A percentile compares a stretch with the other conserved stretches of the same genome.
These are phyloP conservation scores for Ochropleura plecta DNA, from an alignment of 2,888 invertebrate genomes.

Conservation along the genomic window DNA sequence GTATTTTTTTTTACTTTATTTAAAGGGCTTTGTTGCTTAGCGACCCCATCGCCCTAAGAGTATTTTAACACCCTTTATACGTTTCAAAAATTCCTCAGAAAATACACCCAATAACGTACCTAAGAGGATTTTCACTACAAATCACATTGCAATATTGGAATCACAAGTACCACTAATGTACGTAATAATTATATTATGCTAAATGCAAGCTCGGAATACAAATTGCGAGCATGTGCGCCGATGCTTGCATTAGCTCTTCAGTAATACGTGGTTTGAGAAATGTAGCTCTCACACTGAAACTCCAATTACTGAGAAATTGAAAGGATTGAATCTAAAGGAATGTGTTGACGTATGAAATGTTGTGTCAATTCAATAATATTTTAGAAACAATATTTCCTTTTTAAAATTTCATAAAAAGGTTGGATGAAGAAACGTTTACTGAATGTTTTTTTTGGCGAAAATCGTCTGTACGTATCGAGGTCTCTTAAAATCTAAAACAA, in stretches of 20 bases:
- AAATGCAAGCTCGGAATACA: constrained; percentile 42
- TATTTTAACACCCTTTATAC: too few relatives aligned
- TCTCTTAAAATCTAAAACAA: too few relatives aligned
- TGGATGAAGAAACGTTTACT: too few relatives aligned
- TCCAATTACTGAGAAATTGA: constrained; percentile 46
- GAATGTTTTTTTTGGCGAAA: too few relatives aligned
- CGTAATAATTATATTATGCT: constrained; percentile 36
- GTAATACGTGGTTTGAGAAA: constrained; percentile 33
- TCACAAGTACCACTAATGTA: constrained; percentile 19
- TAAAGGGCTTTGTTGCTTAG: too few relatives aligned
- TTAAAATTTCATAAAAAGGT: too few relatives aligned
- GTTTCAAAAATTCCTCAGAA: not conserved
- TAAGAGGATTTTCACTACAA: constrained; percentile 13
- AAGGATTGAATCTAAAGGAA: constrained; percentile 7
- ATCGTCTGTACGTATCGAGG: too few relatives aligned
- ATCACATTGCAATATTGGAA: constrained; percentile 37
- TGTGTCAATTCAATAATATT: too few relatives aligned
- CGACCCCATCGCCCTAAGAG: too few relatives aligned
- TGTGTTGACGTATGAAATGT: not conserved
- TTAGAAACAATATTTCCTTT: not conserved
- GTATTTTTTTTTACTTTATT: too few relatives aligned
- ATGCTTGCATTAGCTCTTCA: constrained; percentile 28
- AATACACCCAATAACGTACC: not conserved
- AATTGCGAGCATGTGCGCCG: constrained; percentile 49
- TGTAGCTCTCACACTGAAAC: constrained; percentile 15